Conservation (phyloP, 2,113 vertebrate genomes). For the Mungos mungo region DNA sequence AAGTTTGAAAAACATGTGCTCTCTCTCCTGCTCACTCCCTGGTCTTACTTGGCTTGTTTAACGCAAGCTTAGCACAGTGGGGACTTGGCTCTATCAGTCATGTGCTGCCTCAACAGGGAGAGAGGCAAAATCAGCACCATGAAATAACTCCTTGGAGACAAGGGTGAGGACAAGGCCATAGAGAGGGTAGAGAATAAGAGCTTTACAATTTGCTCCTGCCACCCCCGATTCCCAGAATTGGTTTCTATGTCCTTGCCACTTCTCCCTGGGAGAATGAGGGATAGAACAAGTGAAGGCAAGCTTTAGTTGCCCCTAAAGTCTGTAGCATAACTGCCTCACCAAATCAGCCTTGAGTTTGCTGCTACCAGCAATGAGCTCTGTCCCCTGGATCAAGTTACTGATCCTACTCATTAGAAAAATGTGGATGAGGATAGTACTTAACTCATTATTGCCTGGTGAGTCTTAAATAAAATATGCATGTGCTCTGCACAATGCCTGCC, state of each 20-base stretch:
- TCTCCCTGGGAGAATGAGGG: neutral
- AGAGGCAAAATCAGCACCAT: neutral
- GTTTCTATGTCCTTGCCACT: neutral
- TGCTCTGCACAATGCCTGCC: neutral
- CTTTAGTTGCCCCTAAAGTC: neutral
- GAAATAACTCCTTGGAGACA: neutral
- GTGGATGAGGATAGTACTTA: neutral
- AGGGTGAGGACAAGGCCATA: neutral
- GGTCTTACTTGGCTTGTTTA: neutral
- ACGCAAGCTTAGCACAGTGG: neutral
- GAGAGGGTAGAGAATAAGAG: neutral
- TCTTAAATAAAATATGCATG: neutral
- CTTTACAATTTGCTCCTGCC: neutral
- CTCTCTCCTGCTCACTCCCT: neutral
- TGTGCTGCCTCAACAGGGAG: neutral
- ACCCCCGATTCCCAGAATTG: neutral
- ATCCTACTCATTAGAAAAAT: neutral
- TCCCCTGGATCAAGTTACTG: neutral
- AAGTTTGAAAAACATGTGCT: neutral
- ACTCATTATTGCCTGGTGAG: neutral
- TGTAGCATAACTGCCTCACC: neutral
- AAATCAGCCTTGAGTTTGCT: neutral
- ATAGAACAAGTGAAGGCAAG: neutral
- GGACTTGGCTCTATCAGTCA: neutral
- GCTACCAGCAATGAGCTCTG: neutral